phyloP scores from a whole-genome alignment of 2,888 invertebrate species.

The Meghimatium bilineatum region DNA sequence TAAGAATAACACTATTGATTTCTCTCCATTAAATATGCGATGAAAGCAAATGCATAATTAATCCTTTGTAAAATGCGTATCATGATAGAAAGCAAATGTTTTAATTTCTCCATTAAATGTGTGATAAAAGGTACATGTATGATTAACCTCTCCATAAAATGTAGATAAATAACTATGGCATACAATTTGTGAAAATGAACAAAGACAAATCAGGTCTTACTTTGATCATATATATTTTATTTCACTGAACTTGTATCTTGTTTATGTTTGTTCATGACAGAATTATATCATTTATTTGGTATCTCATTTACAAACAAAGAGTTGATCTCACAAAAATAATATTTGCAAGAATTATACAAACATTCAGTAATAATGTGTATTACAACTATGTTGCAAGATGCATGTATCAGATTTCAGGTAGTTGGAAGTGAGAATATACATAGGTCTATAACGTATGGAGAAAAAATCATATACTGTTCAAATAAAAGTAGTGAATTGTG shows the following conservation, averaged over 20 bases:
- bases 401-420: background rate
- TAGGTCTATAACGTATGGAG: no score
- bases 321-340: background rate
- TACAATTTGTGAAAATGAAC: no score
- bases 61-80: no score
- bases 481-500: background rate
- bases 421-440: background rate
- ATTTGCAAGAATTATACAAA: background rate
- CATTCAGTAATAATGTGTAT: background rate
- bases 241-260: slow-evolving; percentile 24
- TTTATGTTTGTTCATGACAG: slow-evolving; percentile 17
- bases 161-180: no score
- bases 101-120: no score
- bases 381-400: slow-evolving; percentile 12
- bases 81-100: no score
- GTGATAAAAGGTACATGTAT: no score
- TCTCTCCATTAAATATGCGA: no score
- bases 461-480: background rate
- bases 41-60: no score
- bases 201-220: background rate
- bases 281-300: slow-evolving; percentile 3
- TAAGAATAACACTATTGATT: no score
- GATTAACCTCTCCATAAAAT: no score
- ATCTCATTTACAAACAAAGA: slow-evolving; percentile 12
- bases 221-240: slow-evolving; percentile 23